Evolutionary conservation across 1,140 invertebrate genomes (phyloP).

Genomic region (Hylaeus volcanicus): DNA sequence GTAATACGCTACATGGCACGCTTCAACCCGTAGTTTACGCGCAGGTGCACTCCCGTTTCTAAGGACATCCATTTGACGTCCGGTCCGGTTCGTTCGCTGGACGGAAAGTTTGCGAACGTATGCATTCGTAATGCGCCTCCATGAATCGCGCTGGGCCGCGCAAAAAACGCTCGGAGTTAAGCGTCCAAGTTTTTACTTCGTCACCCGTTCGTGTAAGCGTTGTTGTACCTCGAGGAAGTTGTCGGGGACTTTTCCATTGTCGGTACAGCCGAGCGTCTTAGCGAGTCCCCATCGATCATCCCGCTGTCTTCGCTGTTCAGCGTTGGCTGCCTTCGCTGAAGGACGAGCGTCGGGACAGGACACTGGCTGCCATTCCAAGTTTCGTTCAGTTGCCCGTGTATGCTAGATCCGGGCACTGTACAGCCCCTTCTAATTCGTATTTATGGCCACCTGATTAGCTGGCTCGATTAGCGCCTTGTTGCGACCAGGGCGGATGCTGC

Average conservation of each 20-base stretch:
- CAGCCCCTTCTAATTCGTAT: constrained; percentile 47
- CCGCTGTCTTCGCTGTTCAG: constrained; percentile 45
- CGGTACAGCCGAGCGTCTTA: constrained; percentile 28
- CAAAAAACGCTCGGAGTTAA: not conserved
- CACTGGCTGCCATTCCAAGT: constrained; percentile 47
- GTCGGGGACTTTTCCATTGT: constrained; percentile 17
- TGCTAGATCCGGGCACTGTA: constrained; percentile 12
- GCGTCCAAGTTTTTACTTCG: not conserved
- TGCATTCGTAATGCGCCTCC: constrained; percentile 46
- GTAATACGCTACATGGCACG: constrained; percentile 5
- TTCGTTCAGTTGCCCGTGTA: constrained; percentile 45
- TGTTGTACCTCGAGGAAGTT: constrained; percentile 29
- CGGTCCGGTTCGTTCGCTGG: constrained; percentile 23
- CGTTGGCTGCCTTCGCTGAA: constrained; percentile 25
- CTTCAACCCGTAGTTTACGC: constrained; percentile 16
- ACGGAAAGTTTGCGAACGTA: constrained; percentile 37
- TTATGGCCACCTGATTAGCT: constrained; percentile 43
- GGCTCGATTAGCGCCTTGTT: not conserved
- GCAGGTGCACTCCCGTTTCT: constrained; percentile 22
- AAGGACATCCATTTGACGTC: constrained; percentile 33
- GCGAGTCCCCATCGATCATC: constrained; percentile 52
- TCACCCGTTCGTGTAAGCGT: not conserved
- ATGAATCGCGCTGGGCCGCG: not conserved
- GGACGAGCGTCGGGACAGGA: constrained; percentile 6
- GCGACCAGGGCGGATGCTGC: no score